Evolutionary conservation across 1,140 invertebrate species (phyloP).

Genomic region (Megalopta genalis): DNA sequence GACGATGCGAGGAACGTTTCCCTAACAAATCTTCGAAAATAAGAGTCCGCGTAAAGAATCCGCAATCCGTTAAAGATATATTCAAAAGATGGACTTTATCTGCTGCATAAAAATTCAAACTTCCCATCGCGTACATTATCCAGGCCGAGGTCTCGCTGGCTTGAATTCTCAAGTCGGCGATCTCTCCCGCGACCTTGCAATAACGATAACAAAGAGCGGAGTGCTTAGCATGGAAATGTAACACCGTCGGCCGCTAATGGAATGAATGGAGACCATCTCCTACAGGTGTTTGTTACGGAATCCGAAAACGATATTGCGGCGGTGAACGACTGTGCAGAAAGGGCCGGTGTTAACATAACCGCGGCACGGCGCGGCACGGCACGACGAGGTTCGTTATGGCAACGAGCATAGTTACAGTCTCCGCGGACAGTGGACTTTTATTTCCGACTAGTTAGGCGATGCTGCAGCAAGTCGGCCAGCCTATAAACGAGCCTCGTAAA

Average conservation of each 20-base stretch:
- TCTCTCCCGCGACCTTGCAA: neutral
- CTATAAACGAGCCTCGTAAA: neutral
- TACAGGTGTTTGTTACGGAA: slow-evolving; percentile 1
- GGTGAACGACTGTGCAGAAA: too few species aligned
- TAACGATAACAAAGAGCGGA: neutral
- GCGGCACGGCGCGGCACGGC: too few species aligned
- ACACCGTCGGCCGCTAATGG: too few species aligned
- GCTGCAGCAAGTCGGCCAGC: neutral
- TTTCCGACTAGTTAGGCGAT: slow-evolving; percentile 47
- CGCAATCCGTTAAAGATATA: too few species aligned
- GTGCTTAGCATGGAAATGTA: too few species aligned
- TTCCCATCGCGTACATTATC: too few species aligned
- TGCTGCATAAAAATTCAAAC: too few species aligned
- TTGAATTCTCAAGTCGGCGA: neutral
- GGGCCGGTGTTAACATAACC: neutral
- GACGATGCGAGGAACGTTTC: too few species aligned
- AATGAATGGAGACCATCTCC: too few species aligned
- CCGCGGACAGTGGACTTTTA: slow-evolving; percentile 16
- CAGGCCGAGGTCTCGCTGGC: neutral
- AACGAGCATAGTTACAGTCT: neutral
- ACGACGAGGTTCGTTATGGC: neutral
- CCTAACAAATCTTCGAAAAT: too few species aligned
- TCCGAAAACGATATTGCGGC: neutral
- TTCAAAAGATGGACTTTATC: neutral
- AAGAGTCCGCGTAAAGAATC: too few species aligned